Conservation (phyloP, 2,113 vertebrate species). For the Cynopterus brachyotis region DNA sequence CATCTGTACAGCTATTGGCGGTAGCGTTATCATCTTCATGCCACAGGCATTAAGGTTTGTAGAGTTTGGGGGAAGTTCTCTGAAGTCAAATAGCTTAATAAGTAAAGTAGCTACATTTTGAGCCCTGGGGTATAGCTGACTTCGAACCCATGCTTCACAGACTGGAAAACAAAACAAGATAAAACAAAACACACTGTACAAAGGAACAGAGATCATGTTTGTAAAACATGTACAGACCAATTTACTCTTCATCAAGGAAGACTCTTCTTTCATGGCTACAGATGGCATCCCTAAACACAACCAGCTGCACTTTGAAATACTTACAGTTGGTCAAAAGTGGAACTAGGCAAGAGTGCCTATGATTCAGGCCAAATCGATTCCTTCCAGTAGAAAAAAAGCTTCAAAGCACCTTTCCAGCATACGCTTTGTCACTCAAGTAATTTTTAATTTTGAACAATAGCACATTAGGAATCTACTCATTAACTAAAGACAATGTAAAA, state of each 20-base stretch:
- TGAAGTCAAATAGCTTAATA: constrained; percentile 21
- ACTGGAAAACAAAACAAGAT: constrained; percentile 54
- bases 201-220: constrained; percentile 53
- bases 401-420: constrained; percentile 4
- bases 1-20: neutral
- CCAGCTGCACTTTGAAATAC: constrained; percentile 53
- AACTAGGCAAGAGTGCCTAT: neutral
- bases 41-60: neutral
- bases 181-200: constrained; percentile 37
- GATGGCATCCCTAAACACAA: constrained; percentile 65
- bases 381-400: neutral
- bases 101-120: neutral
- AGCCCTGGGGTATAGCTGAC: neutral
- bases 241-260: constrained; percentile 57
- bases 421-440: neutral
- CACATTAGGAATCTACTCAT: neutral
- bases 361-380: constrained; percentile 43
- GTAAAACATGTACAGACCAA: constrained; percentile 65
- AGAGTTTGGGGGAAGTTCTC: neutral
- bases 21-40: neutral
- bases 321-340: constrained; percentile 46
- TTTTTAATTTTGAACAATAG: neutral
- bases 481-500: constrained; percentile 31
- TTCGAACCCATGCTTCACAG: constrained; percentile 42
- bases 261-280: constrained; percentile 39